phyloP scores from a whole-genome alignment of 2,797 vertebrate species.

The Eupleurogrammus muticus region DNA sequence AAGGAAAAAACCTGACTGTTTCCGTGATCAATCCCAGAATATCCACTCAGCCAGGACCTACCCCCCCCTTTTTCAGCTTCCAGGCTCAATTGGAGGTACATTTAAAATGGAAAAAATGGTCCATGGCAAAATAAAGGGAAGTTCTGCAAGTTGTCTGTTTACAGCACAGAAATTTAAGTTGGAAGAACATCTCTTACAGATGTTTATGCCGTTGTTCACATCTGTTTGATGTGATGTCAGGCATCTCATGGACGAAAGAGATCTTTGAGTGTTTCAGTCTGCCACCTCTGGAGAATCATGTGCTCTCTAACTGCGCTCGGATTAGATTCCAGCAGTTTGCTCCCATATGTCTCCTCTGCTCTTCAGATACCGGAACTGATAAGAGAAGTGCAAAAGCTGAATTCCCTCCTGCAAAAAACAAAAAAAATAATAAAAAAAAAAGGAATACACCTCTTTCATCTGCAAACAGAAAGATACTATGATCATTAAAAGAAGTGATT shows the following conservation, averaged over 20 bases:
- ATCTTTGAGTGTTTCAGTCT: conserved; percentile 45
- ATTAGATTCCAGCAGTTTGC: conserved; percentile 35
- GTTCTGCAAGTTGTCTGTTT: conserved; percentile 67
- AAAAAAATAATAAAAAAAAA: too few species aligned
- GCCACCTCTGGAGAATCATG: conserved; percentile 45
- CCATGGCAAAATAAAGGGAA: conserved; percentile 57
- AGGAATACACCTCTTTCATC: not conserved
- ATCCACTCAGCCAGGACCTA: conserved; percentile 34
- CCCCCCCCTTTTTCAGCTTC: conserved; percentile 53
- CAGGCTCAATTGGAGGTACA: conserved; percentile 62
- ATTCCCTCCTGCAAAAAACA: not conserved
- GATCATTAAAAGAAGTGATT: not conserved
- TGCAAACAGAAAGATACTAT: not conserved
- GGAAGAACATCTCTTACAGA: conserved; percentile 67
- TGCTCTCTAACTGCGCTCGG: conserved; percentile 19
- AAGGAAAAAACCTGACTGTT: conserved; percentile 50
- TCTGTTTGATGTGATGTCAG: conserved; percentile 68
- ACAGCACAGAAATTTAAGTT: conserved; percentile 60
- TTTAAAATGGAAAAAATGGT: conserved; percentile 79
- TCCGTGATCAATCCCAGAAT: conserved; percentile 57
- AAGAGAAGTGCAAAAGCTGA: conserved; percentile 10
- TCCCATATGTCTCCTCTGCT: conserved; percentile 18
- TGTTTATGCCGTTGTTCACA: conserved; percentile 74
- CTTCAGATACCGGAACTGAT: conserved; percentile 17
- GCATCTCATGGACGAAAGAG: conserved; percentile 56